Evolutionary conservation across 2,113 vertebrate genomes (phyloP), one percentile per base, ranked within the genome.

Genomic region (Burhinus oedicnemus): DNA sequence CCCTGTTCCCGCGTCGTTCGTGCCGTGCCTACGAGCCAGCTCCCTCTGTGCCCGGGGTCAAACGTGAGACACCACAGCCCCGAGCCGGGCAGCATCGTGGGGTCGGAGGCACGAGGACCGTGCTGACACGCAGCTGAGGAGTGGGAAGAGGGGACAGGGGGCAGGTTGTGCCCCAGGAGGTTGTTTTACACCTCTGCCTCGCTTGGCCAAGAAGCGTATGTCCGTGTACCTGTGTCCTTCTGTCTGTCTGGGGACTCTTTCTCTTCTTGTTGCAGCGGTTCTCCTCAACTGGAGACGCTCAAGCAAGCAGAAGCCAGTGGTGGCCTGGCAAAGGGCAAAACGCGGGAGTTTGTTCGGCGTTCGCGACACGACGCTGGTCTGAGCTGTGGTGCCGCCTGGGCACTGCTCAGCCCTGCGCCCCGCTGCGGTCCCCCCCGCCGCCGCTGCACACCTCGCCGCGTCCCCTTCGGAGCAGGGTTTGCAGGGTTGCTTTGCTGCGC

Each of bases 41-140:
- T 47, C 30, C 34, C 51, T 9, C 47, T 10, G 52, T 12, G 70
- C 80, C 47, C 5, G 5, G 5, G 21, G 38, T 21, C 44, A 11
- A 7, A 9, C 4, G 16, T 13, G 62, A 16, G 62, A 34, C 32
- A 6, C 15, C 14, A 2, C 30, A 26, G n/a, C 38, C 58, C 64
- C 5, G 9, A 34, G 47, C 69, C 1, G 5, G 45, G 29, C 47
- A 23, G n/a, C 32, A 0, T 4, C 15, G 3, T 2, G n/a, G 64
- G 51, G 13, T 44, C 5, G 10, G 54, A 19, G 44, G 51, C 21
- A 14, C 5, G 8, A n/a, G 74, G 32, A 27, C 40, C 0, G 7
- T 26, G 27, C 51, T n/a, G 82, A n/a, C 26, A 16, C 40, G 3
- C 11, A 5, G 22, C 49, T 23, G 49, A 51, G 49, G 49, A 12